Evolutionary conservation across 1,140 invertebrate species (phyloP).

Genomic region (Procambarus virginalis): DNA sequence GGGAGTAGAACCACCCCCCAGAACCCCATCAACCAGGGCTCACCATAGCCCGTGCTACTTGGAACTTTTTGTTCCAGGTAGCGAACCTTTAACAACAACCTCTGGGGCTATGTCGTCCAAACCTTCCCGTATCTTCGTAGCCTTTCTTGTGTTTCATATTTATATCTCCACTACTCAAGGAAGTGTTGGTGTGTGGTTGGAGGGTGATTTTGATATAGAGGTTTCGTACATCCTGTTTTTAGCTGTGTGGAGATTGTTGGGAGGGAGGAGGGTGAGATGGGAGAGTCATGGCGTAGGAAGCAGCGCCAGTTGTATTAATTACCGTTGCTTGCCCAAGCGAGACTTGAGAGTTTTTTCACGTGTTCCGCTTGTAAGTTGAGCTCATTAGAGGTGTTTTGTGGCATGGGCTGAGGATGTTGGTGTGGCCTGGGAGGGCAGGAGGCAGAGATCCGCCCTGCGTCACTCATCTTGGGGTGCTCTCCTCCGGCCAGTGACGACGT

Average conservation of each 20-base stretch:
- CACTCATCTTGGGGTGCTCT: not conserved
- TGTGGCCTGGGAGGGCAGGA: not conserved
- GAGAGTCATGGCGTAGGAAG: not conserved
- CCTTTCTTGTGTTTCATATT: no score
- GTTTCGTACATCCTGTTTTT: not conserved
- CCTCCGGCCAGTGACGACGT: no score
- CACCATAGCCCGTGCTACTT: no score
- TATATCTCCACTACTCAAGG: no score
- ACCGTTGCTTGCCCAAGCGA: not conserved
- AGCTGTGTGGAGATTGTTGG: not conserved
- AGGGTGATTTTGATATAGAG: not conserved
- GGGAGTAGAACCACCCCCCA: no score
- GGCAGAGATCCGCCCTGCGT: not conserved
- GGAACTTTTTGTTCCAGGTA: no score
- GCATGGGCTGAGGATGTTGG: conserved; percentile 2
- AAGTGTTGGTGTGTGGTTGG: not conserved
- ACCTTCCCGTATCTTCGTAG: no score
- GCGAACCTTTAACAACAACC: no score
- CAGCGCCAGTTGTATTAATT: not conserved
- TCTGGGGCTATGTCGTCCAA: no score
- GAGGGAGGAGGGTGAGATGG: not conserved
- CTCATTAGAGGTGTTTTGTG: not conserved
- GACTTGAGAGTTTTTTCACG: not conserved
- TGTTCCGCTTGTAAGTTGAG: not conserved
- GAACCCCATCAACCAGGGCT: no score